Evolutionary conservation across 1,140 invertebrate species (phyloP).

Genomic region (Drosophila punjabiensis): DNA sequence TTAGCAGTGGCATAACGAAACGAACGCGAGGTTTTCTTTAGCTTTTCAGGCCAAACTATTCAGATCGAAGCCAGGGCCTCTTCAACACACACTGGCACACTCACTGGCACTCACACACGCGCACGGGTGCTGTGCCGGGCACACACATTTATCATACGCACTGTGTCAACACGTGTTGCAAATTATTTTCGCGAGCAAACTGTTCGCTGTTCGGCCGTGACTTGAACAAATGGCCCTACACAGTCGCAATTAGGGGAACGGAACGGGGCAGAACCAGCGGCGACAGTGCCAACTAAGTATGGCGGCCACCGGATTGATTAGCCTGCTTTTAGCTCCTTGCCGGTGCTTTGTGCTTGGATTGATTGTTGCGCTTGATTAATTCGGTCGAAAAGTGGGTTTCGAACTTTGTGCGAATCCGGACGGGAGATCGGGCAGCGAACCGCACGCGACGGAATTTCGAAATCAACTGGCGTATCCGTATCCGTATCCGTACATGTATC

Average conservation of each 20-base stretch:
- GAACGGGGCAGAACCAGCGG: constrained; percentile 21
- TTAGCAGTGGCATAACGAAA: constrained; percentile 17
- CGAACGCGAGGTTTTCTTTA: constrained; percentile 9
- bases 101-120: constrained; percentile 10
- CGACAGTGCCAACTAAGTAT: constrained; percentile 34
- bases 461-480: constrained; percentile 60
- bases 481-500: constrained; percentile 6
- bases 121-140: constrained; percentile 1
- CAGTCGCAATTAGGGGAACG: constrained; percentile 24
- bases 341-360: constrained; percentile 33
- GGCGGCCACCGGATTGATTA: constrained; percentile 36
- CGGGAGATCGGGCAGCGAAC: constrained; percentile 52
- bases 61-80: constrained; percentile 29
- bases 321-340: constrained; percentile 1
- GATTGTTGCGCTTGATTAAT: constrained; percentile 17
- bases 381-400: constrained; percentile 21
- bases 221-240: constrained; percentile 63
- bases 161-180: constrained; percentile 78
- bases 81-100: constrained; percentile 24
- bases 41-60: constrained; percentile 14
- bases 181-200: constrained; percentile 48
- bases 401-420: constrained; percentile 41
- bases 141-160: constrained; percentile 67
- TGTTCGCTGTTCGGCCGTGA: constrained; percentile 55
- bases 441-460: constrained; percentile 60